Evolutionary conservation across 2,113 vertebrate species (phyloP), one percentile per base, ranked within the genome.

Genomic region (Hypanus sabinus): DNA sequence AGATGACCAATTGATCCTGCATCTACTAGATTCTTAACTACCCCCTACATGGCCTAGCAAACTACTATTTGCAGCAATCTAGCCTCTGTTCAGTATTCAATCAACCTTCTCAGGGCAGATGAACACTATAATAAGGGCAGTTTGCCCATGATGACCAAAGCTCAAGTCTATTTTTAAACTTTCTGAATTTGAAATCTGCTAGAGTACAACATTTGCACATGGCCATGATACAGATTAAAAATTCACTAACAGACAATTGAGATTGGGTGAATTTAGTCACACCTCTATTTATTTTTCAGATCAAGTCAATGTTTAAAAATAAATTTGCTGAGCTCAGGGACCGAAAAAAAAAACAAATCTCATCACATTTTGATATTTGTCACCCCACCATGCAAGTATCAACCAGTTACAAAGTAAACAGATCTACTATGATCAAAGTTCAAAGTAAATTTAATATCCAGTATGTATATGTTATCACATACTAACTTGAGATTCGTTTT

Each of bases 211-310:
- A 5, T 14, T 6, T 88, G 57, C 83, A 88, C 24, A 60, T 57
- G 83, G 60, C 57, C 83, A 62, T 60, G 27, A 88, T 88, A 88
- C 12, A 62, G 60, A 62, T 68, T 68, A 90, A 90, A 33, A 65
- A 90, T 65, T 65, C 65, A 90, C 60, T 68, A 20, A 36, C 65
- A 60, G 14, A 16, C 85, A 65, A 90, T 90, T 90, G 20, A 33
- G 85, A n/a, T 90, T 90, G 85, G 85, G 60, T 65, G 60, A 90
- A 33, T 90, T 33, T 90, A 30, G 1, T 90, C 60, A 90, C 85
- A 90, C 85, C 85, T 30, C 65, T 90, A n/a, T 90, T 90, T 90
- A 90, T 90, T 90, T 62, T 88, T 60, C 18, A 90, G 14, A 65
- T 62, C 14, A 90, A 33, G 30, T 55, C 85, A 90, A 88, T 90